Evolutionary conservation across 2,797 vertebrate species (phyloP), one percentile per base, ranked within the genome.

Genomic region (Neopelma chrysocephalum): DNA sequence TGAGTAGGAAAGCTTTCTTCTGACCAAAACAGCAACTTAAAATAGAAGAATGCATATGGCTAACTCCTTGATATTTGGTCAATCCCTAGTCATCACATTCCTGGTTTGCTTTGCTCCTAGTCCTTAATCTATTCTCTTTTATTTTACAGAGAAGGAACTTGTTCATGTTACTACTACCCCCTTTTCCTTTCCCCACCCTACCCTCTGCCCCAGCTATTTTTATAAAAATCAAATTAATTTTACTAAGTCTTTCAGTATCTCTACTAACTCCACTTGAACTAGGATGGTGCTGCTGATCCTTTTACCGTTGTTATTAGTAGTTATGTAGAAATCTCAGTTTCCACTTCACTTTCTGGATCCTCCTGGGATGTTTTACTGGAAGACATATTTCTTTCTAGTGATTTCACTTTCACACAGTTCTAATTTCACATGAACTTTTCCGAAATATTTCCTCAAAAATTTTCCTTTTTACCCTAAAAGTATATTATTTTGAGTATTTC

Each of bases 151-250:
- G 3, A 70, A 2, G 2, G 19, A 34, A 2, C 2, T 85, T 82
- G 25, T 82, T 88, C 45, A 36, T 4, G 4, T 48, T 65, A 34
- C 21, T 68, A 34, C 7, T 56, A 9, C 3, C 25, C 13, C 15
- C 9, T 11, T 6, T 64, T 31, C 43, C 26, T 51, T 51, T 51
- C 15, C 26, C 50, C 26, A 51, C 50, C 13, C 16, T 7, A 12
- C 3, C 7, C 5, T 3, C 9, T 15, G 6, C 2, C 7, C 15
- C 6, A 0, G 2, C 7, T 27, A 26, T 65, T 78, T 54, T 72
- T 72, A 14, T 43, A 50, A 26, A 26, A 27, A 71, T 9, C 1
- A 68, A 87, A 72, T 54, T 11, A 42, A 16, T 72, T 94, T 90
- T 66, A 71, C 3, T 47, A 79, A 71, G 15, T 47, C 40, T 82